Percentiles rank a stretch among this genome's conserved stretches.
phyloP scores from a whole-genome alignment of 2,888 invertebrate genomes.

The Vanessa cardui region DNA sequence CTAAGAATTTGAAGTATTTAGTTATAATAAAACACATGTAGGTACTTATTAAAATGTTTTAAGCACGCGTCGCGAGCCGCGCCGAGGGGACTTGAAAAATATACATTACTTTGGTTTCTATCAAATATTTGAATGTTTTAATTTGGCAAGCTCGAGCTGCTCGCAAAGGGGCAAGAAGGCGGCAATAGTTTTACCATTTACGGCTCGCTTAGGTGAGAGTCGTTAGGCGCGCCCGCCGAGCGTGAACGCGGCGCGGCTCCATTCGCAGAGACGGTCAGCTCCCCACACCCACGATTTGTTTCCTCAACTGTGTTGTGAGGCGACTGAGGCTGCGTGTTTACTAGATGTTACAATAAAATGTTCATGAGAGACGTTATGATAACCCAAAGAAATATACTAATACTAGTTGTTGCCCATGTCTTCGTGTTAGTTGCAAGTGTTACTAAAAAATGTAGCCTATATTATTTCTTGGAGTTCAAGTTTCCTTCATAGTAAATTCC shows the following conservation, averaged over 20 bases:
- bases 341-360: no score
- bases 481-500: no score
- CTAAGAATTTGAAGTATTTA: neutral
- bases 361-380: no score
- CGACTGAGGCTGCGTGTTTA: no score
- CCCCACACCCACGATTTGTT: no score
- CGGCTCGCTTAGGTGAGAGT: conserved; percentile 23
- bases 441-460: no score
- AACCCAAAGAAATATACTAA: no score
- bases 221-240: conserved; percentile 24
- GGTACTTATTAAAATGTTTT: conserved; percentile 4
- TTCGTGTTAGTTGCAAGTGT: no score
- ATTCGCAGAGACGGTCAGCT: neutral
- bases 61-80: conserved; percentile 14
- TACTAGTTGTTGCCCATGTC: no score
- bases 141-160: conserved; percentile 24
- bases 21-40: conserved; percentile 2
- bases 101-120: conserved; percentile 18
- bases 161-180: conserved; percentile 20
- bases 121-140: conserved; percentile 24
- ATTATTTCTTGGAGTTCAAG: no score
- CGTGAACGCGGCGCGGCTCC: conserved; percentile 20
- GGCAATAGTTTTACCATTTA: conserved; percentile 22
- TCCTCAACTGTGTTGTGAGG: no score
- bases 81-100: conserved; percentile 18